A percentile compares a stretch with the other conserved stretches of the same genome.
phyloP scores from a whole-genome alignment of 2,888 invertebrate species.

The Chloromyia formosa region DNA sequence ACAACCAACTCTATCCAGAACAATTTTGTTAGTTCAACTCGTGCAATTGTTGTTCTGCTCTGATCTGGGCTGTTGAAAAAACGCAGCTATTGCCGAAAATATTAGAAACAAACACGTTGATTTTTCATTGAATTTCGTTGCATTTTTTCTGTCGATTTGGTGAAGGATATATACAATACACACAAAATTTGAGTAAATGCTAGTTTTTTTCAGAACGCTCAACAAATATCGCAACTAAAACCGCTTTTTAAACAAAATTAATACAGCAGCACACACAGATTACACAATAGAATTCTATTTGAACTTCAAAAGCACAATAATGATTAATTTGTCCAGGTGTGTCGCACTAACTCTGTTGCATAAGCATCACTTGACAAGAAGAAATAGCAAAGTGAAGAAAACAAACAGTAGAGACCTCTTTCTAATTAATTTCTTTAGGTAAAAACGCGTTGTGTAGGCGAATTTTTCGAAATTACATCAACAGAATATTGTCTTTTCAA shows the following conservation, averaged over 20 bases:
- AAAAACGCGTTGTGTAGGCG: no score
- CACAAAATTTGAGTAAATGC: not conserved
- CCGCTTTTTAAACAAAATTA: not conserved
- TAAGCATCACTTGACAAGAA: not conserved
- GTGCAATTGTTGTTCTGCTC: no score
- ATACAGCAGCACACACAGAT: not conserved
- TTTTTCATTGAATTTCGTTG: not conserved
- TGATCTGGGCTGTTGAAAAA: no score
- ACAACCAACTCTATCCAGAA: no score
- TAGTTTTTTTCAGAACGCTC: not conserved
- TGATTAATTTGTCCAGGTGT: not conserved
- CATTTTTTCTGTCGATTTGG: not conserved
- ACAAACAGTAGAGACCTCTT: not conserved
- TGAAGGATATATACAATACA: not conserved
- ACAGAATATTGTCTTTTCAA: not conserved
- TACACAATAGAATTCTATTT: not conserved
- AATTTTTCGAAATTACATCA: no score
- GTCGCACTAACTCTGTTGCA: not conserved
- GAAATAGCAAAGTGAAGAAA: not conserved
- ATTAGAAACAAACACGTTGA: no score
- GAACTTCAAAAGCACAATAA: not conserved
- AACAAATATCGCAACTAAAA: not conserved
- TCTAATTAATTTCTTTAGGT: not conserved
- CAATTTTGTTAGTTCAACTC: no score
- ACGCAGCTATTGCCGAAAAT: no score